Evolutionary conservation across 2,888 invertebrate species (phyloP).

Genomic region (Troides aeacus): DNA sequence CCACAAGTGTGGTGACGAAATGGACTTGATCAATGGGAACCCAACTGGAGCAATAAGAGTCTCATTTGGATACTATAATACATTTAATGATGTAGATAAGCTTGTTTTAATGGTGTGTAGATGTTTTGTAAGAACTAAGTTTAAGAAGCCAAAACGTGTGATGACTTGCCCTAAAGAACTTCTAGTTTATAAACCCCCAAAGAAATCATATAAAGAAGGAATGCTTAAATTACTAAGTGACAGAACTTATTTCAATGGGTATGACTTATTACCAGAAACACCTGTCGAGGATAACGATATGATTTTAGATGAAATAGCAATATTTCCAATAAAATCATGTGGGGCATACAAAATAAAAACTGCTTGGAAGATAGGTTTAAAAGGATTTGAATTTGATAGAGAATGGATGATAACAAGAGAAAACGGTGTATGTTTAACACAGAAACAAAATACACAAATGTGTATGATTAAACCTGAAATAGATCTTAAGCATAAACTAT

Average conservation of each 20-base stretch:
- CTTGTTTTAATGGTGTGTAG: constrained; percentile 86
- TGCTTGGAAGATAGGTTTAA: constrained; percentile 86
- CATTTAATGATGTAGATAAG: constrained; percentile 84
- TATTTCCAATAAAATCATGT: constrained; percentile 96
- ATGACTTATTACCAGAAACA: constrained; percentile 30
- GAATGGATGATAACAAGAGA: constrained; percentile 95
- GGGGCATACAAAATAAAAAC: constrained; percentile 84
- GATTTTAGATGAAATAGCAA: constrained; percentile 56
- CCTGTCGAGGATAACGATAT: constrained; percentile 39
- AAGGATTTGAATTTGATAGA: constrained; percentile 93
- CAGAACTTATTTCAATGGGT: constrained; percentile 31
- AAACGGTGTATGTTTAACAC: constrained; percentile 91
- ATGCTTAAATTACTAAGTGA: constrained; percentile 39
- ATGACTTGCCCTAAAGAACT: constrained; percentile 35
- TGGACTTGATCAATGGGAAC: constrained; percentile 89
- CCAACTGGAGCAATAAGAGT: constrained; percentile 96
- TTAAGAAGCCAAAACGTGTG: constrained; percentile 54
- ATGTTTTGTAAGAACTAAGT: constrained; percentile 82
- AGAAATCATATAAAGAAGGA: constrained; percentile 38
- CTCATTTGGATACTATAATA: constrained; percentile 96
- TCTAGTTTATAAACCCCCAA: constrained; percentile 22
- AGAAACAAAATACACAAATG: constrained; percentile 89
- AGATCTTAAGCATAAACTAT: constrained; percentile 75
- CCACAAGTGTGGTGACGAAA: constrained; percentile 94
- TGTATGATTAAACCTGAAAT: constrained; percentile 88